phyloP scores from a whole-genome alignment of 2,113 vertebrate species.

The Phalacrocorax brasilianus region DNA sequence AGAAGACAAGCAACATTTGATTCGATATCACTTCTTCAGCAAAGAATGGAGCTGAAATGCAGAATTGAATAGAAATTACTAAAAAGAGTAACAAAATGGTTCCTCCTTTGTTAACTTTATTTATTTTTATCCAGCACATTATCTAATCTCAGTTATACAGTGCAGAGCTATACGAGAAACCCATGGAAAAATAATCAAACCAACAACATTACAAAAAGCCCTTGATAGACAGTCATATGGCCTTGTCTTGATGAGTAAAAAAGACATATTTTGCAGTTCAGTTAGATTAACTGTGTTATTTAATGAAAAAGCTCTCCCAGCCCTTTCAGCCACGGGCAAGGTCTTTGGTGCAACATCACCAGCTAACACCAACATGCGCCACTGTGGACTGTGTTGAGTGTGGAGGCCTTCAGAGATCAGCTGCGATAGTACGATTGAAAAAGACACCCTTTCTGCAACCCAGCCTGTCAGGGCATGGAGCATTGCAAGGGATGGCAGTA shows the following conservation, averaged over 20 bases:
- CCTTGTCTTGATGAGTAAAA: neutral
- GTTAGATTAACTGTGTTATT: neutral
- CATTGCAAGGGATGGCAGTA: neutral
- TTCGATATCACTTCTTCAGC: neutral
- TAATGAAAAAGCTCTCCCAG: neutral
- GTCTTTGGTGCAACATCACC: neutral
- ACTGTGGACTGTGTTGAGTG: neutral
- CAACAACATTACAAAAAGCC: neutral
- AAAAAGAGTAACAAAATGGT: neutral
- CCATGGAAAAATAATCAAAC: constrained; percentile 43
- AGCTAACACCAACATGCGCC: neutral
- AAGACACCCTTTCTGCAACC: neutral
- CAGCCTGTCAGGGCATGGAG: neutral
- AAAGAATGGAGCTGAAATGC: neutral
- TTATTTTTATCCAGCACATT: constrained; percentile 2
- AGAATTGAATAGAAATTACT: neutral
- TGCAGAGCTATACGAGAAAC: neutral
- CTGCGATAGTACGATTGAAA: fast-evolving
- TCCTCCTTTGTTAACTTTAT: neutral
- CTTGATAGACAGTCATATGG: neutral
- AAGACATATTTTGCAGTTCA: neutral
- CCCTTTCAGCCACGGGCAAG: neutral
- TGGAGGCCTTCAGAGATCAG: neutral
- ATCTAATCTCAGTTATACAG: constrained; percentile 54
- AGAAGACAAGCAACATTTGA: neutral